Percentiles rank a stretch among this genome's conserved stretches.
Evolutionary conservation across 2,888 invertebrate species (phyloP).

Genomic region (Euspilapteryx auroguttella): DNA sequence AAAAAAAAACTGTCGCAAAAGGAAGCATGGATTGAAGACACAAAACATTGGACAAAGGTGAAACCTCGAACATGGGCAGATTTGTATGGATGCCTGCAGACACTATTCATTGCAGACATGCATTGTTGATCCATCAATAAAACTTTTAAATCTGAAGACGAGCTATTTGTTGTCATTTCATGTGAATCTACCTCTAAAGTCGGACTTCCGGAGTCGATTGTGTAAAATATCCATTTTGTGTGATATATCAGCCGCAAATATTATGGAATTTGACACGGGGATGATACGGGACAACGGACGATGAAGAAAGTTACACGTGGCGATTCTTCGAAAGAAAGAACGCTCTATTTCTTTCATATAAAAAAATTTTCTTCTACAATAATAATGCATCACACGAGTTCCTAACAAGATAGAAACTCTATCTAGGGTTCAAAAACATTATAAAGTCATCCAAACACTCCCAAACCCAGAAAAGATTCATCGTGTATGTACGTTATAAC

Average conservation of each 20-base stretch:
- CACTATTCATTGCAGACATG: conserved; percentile 5
- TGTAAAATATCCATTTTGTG: not conserved
- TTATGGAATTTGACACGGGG: not conserved
- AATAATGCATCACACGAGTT: no score
- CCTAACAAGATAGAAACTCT: no score
- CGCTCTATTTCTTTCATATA: no score
- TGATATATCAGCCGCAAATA: not conserved
- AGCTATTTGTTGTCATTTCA: conserved; percentile 40
- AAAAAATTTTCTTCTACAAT: no score
- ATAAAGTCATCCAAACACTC: no score
- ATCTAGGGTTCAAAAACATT: no score
- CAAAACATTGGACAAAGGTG: conserved; percentile 12
- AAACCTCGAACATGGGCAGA: conserved; percentile 17
- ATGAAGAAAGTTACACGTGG: no score
- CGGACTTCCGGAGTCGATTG: conserved; percentile 3
- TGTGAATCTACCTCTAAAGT: not conserved
- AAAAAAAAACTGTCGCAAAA: conserved; percentile 11
- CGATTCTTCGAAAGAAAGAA: no score
- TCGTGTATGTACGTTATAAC: no score
- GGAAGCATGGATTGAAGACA: conserved; percentile 16
- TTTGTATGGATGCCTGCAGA: conserved; percentile 14
- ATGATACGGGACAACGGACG: no score
- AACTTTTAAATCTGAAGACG: conserved; percentile 12
- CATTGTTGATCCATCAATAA: conserved; percentile 7
- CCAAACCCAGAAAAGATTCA: no score